Conservation (phyloP, 1,140 invertebrate species). For the Coelopa frigida region DNA sequence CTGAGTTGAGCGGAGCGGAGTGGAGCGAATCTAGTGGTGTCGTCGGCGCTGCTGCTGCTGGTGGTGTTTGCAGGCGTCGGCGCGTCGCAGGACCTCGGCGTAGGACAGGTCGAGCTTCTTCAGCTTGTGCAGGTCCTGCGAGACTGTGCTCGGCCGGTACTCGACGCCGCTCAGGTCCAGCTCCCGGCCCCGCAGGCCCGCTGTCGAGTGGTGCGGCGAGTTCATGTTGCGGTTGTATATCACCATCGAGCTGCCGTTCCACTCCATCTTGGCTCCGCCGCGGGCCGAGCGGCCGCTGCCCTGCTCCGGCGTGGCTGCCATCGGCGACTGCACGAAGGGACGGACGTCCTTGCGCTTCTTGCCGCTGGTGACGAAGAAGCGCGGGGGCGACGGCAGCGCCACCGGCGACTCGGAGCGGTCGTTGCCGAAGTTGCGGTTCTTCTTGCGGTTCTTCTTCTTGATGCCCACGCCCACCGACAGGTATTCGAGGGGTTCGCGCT, state of each 20-base stretch:
- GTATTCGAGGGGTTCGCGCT: constrained; percentile 59
- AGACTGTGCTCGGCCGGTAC: constrained; percentile 64
- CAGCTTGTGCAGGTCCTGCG: constrained; percentile 71
- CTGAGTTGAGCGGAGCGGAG: too few relatives aligned
- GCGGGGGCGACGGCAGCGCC: constrained; percentile 50
- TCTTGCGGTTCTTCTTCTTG: constrained; percentile 57
- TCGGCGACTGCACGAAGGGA: constrained; percentile 48
- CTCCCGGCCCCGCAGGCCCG: constrained; percentile 20
- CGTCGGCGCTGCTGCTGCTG: constrained; percentile 17
- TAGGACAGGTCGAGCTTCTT: constrained; percentile 74
- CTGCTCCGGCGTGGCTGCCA: constrained; percentile 16
- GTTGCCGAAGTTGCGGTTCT: constrained; percentile 52
- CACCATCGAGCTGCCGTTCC: constrained; percentile 60
- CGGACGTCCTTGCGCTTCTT: constrained; percentile 53
- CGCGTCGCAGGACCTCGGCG: constrained; percentile 68
- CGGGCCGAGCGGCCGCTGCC: constrained; percentile 9
- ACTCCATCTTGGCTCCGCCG: constrained; percentile 36
- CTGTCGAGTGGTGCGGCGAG: constrained; percentile 8
- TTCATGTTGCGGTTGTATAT: constrained; percentile 55
- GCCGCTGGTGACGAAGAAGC: constrained; percentile 51
- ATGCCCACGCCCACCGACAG: constrained; percentile 52
- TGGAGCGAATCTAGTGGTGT: too few relatives aligned
- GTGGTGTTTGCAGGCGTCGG: constrained; percentile 47
- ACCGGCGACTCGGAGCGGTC: constrained; percentile 57
- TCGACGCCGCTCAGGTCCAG: constrained; percentile 44